Base-by-base conservation (phyloP, 2,888 invertebrate genomes). In the Drosophila glabriapex region DNA sequence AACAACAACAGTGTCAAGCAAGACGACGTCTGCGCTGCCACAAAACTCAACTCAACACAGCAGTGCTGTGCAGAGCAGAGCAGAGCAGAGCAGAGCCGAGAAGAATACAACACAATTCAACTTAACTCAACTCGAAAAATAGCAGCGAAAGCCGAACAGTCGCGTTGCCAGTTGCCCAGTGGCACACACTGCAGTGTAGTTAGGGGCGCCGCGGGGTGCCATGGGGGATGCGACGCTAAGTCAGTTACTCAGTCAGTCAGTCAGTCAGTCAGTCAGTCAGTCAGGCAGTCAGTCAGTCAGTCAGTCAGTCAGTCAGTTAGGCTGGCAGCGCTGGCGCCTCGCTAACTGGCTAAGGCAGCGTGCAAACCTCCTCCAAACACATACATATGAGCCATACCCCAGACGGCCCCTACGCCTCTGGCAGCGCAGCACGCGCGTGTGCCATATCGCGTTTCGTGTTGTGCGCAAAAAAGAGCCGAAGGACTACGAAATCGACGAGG, bases 381-480 rank as follows among this genome's bases (percentile, higher is more conserved):
- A 43, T n/a, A 46, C 43, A 49, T 14, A 58, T 41, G 49, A 43
- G 19, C 25, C 31, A 66, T 67, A 67, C 68, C 67, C 68, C 41
- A 50, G 65, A 66, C 56, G 25, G 68, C 54, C 68, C 46, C 55
- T 58, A 69, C 65, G 78, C 73, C 67, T 61, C 78, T 72, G 82
- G 68, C 78, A 78, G 68, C 68, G 54, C 83, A 69, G 56, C 68
- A 78, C 77, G 86, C 90, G 85, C 86, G 81, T 89, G 83, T 85
- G 88, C 85, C 78, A 82, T 69, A 81, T 90, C 90, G 79, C 75
- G 78, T 83, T 91, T 91, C 90, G 89, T 85, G 74, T 68, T 75
- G 85, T 90, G 85, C 85, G 89, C 91, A 88, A 90, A 90, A 79
- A 76, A 64, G 79, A 83, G 78, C 89, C 89, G 90, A 90, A 35